Conservation (phyloP, 2,113 vertebrate genomes). For the Eurystomus gularis region DNA sequence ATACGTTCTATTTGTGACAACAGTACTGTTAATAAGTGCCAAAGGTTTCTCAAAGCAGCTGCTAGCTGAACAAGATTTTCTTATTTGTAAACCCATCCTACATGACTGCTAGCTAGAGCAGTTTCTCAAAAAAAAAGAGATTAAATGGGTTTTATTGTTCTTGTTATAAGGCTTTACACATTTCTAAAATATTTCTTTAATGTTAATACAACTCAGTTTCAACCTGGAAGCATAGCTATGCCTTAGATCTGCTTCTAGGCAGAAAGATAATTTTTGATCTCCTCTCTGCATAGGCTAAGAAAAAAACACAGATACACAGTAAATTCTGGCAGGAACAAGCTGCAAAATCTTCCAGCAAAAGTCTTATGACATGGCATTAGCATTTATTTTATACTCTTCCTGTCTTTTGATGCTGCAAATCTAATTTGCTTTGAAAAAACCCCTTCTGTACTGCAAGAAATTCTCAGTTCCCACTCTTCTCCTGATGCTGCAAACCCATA, state of each 20-base stretch:
- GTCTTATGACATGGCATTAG: neutral
- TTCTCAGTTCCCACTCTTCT: neutral
- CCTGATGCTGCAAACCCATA: neutral
- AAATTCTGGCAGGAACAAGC: conserved; percentile 8
- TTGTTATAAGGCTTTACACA: neutral
- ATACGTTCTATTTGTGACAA: neutral
- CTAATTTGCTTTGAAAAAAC: neutral
- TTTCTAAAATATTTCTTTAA: neutral
- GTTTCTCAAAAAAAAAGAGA: neutral
- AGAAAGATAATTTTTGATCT: conserved; percentile 24
- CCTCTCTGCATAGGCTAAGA: neutral
- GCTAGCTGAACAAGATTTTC: neutral
- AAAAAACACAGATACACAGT: neutral
- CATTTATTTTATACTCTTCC: neutral
- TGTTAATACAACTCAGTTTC: neutral
- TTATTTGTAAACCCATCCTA: neutral
- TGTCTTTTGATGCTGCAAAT: conserved; percentile 18
- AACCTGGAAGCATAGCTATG: neutral
- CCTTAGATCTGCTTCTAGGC: neutral
- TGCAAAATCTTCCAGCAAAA: neutral
- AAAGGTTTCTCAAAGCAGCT: neutral
- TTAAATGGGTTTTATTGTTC: neutral
- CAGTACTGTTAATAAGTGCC: neutral
- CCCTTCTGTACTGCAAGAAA: neutral
- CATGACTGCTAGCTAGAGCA: neutral